Evolutionary conservation across 2,113 vertebrate species (phyloP), one percentile per base, ranked within the genome.

Genomic region (Pelvicachromis taeniatus): DNA sequence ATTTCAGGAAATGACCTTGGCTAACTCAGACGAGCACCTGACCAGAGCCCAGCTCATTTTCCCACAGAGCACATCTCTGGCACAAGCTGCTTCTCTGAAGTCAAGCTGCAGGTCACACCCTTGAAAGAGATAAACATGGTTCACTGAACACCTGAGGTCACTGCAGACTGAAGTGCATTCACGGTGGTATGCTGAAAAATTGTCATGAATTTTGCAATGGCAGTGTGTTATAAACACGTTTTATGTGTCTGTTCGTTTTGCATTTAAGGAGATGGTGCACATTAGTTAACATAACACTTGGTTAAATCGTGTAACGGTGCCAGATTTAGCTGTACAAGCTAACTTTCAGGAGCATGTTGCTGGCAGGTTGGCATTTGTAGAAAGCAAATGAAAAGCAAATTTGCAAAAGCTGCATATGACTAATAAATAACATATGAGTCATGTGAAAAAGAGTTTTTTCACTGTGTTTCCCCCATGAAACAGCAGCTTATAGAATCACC

Each of bases 1-100:
- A 91, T 94, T 94, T 95, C 92, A 94, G 94, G 93, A 96, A 95
- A 87, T 94, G 92, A 95, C 94, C 92, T 94, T 95, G 94, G 80
- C 78, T 78, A 84, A 85, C 89, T 89, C 85, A 89, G 90, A 87
- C 21, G 21, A 86, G 59, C 79, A 90, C 91, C 87, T 93, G 91
- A 92, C 59, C 82, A 50, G 59, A 83, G 87, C 17, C 16, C 65
- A 3, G 90, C 89, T 95, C 81, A 9, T 89, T 95, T 93, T 93
- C 87, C 88, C 83, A 86, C 82, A 85, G 63, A 86, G 89, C 61
- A 19, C 73, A 40, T 92, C 82, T 85, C 89, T 94, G 93, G 90
- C 87, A 79, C 91, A 90, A 86, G 83, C 63, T 58, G 8, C 23
- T 29, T 61, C 75, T 63, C 77, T 88, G 88, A 85, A 82, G 81